Base-by-base conservation (phyloP, 2,888 invertebrate species). In the Iselma pallidipennis region DNA sequence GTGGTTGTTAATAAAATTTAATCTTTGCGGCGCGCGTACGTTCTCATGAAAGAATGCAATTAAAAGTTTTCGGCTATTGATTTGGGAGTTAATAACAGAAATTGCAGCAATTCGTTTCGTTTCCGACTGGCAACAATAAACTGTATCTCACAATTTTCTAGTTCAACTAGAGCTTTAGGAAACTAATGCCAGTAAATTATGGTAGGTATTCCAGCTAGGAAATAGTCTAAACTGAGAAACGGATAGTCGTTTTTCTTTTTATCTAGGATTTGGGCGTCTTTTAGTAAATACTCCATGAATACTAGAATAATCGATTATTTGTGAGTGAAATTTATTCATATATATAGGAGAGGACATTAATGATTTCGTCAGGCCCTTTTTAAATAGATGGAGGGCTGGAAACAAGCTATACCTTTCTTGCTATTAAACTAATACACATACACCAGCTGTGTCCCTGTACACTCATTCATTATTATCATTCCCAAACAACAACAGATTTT, bases 401-500 rank as follows among this genome's bases (percentile, higher is more conserved):
- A 37, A 37, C 16, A 37, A 37, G 19, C 37, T 37, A n/a, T 31
- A 31, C n/a, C 12, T 31, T 33, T 33, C 31, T 10, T 33, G n/a
- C 16, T 37, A 37, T 33, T 37, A 37, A 48, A 52, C 48, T 50
- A 31, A 4, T 54, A 23, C 45, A 1, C 28, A 50, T 25, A 37
- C 42, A 25, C 49, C 64, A 65, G 65, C 65, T 65, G 65, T 65
- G 55, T 62, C 57, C 29, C 61, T 49, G 31, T 42, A 37, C 37
- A 66, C 61, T 66, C 68, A 70, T 70, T 67, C n/a, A n/a, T 70
- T 67, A 70, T 68, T 70, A 70, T 58, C 56, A 37, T 19, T 42
- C 57, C 63, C 64, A 57, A 63, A 66, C 59, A 68, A 65, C 59
- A 68, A 67, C 66, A 70, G 70, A 67, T 69, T 74, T 74, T 74